These are phyloP conservation scores for Zosterops pallidus DNA, from an alignment of 2,113 vertebrate genomes.

Conservation along the genomic window DNA sequence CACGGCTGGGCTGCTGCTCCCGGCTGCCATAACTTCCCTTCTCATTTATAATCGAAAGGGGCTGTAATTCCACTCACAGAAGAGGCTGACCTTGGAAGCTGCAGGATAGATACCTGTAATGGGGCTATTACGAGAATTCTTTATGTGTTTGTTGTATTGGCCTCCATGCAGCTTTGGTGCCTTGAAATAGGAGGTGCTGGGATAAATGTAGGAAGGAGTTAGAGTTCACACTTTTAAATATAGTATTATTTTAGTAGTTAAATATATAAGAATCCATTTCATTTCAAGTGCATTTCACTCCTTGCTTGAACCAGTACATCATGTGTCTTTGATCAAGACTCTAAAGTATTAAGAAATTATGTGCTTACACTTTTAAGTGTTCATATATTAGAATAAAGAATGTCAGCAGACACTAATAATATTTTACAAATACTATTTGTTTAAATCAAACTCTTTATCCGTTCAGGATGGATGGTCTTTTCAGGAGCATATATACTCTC, in stretches of 20 bases:
- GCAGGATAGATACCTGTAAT: not conserved
- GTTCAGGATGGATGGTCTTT: not conserved
- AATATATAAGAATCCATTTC: not conserved
- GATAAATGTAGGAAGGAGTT: not conserved
- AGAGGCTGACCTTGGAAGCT: not conserved
- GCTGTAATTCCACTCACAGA: not conserved
- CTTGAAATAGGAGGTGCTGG: not conserved
- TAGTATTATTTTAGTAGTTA: not conserved
- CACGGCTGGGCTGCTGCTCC: not conserved
- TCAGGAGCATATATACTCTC: not conserved
- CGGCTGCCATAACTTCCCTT: not conserved
- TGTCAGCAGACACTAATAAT: not conserved
- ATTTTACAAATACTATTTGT: not conserved
- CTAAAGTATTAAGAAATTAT: not conserved
- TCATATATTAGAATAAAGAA: not conserved
- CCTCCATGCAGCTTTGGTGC: not conserved
- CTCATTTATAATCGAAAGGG: rapidly evolving
- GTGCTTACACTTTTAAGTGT: not conserved
- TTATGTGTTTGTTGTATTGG: not conserved
- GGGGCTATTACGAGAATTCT: not conserved
- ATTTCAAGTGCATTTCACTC: not conserved
- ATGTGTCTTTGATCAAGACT: not conserved
- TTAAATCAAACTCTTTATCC: not conserved
- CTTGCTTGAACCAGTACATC: not conserved
- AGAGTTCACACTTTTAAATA: not conserved